These are phyloP conservation scores for Gryllus bimaculatus DNA, from an alignment of 1,140 invertebrate genomes.

Conservation along the genomic window DNA sequence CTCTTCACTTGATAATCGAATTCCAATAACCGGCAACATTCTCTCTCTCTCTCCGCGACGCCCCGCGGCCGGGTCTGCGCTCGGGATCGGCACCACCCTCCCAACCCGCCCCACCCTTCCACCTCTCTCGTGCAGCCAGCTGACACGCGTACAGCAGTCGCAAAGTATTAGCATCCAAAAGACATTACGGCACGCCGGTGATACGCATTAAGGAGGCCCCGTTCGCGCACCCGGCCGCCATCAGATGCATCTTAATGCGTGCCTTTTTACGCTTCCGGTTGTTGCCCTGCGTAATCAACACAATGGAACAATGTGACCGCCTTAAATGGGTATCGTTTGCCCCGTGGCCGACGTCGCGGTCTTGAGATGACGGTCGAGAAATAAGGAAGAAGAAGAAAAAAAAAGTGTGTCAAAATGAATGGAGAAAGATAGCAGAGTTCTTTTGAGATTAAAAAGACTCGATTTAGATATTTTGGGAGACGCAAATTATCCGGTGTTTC, in stretches of 20 bases:
- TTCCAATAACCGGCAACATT: constrained; percentile 13
- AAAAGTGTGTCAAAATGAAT: too few species aligned
- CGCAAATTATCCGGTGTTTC: too few species aligned
- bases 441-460: too few species aligned
- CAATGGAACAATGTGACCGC: background rate
- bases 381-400: too few species aligned
- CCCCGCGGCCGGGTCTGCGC: too few species aligned
- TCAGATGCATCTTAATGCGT: background rate
- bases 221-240: background rate
- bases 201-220: background rate
- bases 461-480: too few species aligned
- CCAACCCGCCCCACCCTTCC: too few species aligned
- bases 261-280: background rate
- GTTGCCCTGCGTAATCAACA: background rate
- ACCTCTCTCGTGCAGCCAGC: too few species aligned
- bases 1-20: constrained; percentile 14
- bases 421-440: too few species aligned
- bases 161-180: constrained; percentile 16
- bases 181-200: background rate
- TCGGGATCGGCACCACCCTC: too few species aligned
- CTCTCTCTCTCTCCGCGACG: background rate
- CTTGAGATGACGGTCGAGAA: background rate
- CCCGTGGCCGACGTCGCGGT: background rate
- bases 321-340: background rate
- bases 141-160: constrained; percentile 8